Evolutionary conservation across 2,888 invertebrate genomes (phyloP).

Genomic region (Clepsis dumicolana): DNA sequence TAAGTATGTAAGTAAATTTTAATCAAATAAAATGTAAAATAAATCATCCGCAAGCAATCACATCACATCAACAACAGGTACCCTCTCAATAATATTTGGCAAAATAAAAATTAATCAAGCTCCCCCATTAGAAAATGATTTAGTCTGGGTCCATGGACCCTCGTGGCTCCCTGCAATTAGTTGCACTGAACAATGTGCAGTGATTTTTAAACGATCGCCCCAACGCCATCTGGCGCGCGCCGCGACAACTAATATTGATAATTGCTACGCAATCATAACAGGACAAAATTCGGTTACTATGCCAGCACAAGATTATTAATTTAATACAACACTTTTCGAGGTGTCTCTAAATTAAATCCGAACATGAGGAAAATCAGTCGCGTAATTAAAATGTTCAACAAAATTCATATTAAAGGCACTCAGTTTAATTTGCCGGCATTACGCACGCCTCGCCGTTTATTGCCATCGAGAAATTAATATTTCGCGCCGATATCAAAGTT

Average conservation of each 20-base stretch:
- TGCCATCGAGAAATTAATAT: slow-evolving; percentile 84
- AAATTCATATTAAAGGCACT: slow-evolving; percentile 80
- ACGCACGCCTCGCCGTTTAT: slow-evolving; percentile 79
- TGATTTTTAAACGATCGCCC: slow-evolving; percentile 85
- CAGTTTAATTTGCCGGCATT: slow-evolving; percentile 82
- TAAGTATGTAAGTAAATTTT: neutral
- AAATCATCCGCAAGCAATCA: slow-evolving; percentile 22
- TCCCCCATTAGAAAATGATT: slow-evolving; percentile 81
- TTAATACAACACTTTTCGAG: neutral
- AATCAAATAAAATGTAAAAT: neutral
- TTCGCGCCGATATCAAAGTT: slow-evolving; percentile 84
- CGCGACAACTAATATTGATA: slow-evolving; percentile 76
- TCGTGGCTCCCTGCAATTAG: slow-evolving; percentile 84
- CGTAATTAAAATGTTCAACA: slow-evolving; percentile 77
- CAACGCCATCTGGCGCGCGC: slow-evolving; percentile 77
- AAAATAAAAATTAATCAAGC: slow-evolving; percentile 49
- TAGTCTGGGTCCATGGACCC: slow-evolving; percentile 79
- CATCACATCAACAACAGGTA: slow-evolving; percentile 38
- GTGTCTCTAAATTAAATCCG: slow-evolving; percentile 48
- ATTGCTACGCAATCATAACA: slow-evolving; percentile 68
- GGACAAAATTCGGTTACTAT: slow-evolving; percentile 45
- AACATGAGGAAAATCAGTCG: slow-evolving; percentile 63
- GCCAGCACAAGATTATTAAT: neutral
- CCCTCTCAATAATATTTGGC: slow-evolving; percentile 41
- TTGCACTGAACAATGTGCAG: slow-evolving; percentile 84